Base-by-base conservation (phyloP, 2,113 vertebrate genomes). In the Smithornis capensis region DNA sequence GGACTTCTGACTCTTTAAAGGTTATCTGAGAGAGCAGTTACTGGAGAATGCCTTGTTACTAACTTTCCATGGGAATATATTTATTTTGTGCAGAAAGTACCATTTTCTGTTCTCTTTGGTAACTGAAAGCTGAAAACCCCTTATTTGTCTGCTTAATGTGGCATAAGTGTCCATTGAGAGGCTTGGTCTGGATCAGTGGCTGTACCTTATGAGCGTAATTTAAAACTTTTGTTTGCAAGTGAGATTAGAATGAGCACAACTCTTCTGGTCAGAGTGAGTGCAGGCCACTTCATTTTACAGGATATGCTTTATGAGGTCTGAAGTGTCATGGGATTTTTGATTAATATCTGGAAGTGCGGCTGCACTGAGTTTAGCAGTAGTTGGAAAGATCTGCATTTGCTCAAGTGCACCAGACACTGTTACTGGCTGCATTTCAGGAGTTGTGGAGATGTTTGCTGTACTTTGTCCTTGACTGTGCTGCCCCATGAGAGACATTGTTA, bases 371-470 rank as follows among this genome's bases (percentile, higher is more conserved):
- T 92, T 53, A 75, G n/a, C 67, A 76, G 27, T 64, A 40, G 35
- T 27, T 93, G 67, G 62, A 71, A 90, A 80, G 75, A 57, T 62
- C 82, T 90, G 79, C 23, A 3, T 86, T 91, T 85, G 57, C 75
- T 85, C 53, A 88, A 45, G 37, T 10, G 25, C 1, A 2, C 63
- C 71, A 83, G 50, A 40, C 18, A 3, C 22, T 62, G 63, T 75
- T 62, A 37, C 62, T 82, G 82, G 45, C 79, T 86, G 12, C 21
- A 3, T 88, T 93, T 96, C 83, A 77, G 65, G 93, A 82, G 56
- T 49, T 81, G 49, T 77, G 70, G 50, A 81, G 68, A 55, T 38
- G 40, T 65, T 87, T 64, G 25, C 2, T 2, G 19, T 62, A 24
- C 0, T 0, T 45, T 81, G 69, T 44, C 75, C 38, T 89, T 79